Conservation (phyloP, 2,888 invertebrate genomes). For the Plebejus argus region DNA sequence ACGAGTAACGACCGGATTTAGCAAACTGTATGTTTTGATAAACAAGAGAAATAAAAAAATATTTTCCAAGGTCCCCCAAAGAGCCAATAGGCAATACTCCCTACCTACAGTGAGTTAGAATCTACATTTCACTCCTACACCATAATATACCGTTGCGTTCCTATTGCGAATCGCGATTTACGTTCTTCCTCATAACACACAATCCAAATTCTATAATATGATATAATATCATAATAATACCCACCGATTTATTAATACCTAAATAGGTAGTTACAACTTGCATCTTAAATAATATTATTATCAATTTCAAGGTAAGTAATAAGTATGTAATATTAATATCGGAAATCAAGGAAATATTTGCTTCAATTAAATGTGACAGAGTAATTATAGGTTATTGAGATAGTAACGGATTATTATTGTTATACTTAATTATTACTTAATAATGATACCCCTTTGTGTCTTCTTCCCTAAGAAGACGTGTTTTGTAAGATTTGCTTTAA, state of each 20-base stretch:
- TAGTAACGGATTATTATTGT: background rate
- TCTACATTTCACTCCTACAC: too few relatives aligned
- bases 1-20: too few relatives aligned
- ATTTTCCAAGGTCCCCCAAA: too few relatives aligned
- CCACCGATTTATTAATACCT: too few relatives aligned
- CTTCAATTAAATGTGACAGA: background rate
- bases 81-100: too few relatives aligned
- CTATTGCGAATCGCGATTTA: too few relatives aligned
- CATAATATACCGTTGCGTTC: too few relatives aligned
- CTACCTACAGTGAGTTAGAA: too few relatives aligned
- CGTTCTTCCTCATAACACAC: too few relatives aligned
- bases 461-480: background rate
- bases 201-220: background rate
- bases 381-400: slow-evolving; percentile 9
- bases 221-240: background rate
- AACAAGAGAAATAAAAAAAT: too few relatives aligned
- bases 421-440: background rate
- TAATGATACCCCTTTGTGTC: background rate
- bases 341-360: slow-evolving; percentile 6
- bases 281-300: background rate
- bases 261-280: background rate
- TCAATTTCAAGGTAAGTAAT: slow-evolving; percentile 8
- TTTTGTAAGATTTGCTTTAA: background rate
- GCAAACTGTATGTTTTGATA: too few relatives aligned
- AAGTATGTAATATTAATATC: background rate